Evolutionary conservation across 2,797 vertebrate species (phyloP).

Genomic region (Zalophus californianus): DNA sequence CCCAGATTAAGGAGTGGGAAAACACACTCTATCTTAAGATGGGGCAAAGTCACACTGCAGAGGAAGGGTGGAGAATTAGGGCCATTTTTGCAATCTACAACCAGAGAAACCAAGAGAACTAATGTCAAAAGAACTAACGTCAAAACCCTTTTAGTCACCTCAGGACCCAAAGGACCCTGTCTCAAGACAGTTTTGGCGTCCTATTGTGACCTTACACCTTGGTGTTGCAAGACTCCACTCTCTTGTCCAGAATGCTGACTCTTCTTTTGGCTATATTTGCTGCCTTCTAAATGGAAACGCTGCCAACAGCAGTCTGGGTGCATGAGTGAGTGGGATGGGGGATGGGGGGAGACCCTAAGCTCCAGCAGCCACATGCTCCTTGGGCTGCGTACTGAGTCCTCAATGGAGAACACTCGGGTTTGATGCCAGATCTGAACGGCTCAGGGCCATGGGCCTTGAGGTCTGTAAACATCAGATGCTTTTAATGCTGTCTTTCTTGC

Average conservation of each 20-base stretch:
- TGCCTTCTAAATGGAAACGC: neutral
- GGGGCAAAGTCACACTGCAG: neutral
- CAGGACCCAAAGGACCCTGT: neutral
- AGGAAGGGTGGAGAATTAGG: neutral
- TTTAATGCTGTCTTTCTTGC: constrained; percentile 63
- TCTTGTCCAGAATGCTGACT: neutral
- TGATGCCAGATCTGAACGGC: neutral
- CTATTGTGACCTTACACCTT: neutral
- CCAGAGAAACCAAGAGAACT: neutral
- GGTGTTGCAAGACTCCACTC: neutral
- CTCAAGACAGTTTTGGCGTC: neutral
- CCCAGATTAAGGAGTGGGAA: neutral
- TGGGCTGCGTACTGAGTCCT: neutral
- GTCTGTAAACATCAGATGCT: neutral
- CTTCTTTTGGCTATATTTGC: neutral
- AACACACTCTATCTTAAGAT: neutral
- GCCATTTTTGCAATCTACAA: neutral
- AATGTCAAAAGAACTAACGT: neutral
- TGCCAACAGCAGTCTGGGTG: neutral
- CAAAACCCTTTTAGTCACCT: neutral
- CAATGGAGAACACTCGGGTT: neutral
- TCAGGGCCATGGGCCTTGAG: neutral
- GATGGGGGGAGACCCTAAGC: neutral
- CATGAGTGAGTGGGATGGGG: neutral
- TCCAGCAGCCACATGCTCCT: neutral